Evolutionary conservation across 2,113 vertebrate genomes (phyloP).

Genomic region (Nestor notabilis): DNA sequence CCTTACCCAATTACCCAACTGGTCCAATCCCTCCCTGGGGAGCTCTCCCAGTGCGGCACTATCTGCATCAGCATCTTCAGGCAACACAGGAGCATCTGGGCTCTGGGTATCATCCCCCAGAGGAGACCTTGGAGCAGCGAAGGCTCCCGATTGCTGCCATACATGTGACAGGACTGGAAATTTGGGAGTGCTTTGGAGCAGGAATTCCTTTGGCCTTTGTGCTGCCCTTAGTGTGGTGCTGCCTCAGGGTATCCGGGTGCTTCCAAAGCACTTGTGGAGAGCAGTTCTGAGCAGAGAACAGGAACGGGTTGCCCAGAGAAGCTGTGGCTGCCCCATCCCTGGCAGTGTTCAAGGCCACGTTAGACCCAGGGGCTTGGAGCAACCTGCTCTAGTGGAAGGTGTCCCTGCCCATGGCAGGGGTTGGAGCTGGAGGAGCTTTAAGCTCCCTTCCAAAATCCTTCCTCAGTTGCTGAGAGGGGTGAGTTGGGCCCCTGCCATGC

Average conservation of each 20-base stretch:
- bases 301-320: not conserved
- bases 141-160: not conserved
- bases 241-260: not conserved
- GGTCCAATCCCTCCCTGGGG: not conserved
- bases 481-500: not conserved
- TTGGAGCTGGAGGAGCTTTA: too few species aligned
- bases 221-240: not conserved
- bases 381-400: not conserved
- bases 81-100: not conserved
- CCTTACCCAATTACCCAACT: not conserved
- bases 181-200: not conserved
- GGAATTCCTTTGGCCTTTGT: not conserved
- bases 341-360: not conserved
- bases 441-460: too few species aligned
- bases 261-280: fast-evolving
- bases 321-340: not conserved
- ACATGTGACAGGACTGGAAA: fast-evolving
- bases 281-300: not conserved
- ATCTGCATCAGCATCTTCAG: not conserved
- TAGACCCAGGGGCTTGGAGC: not conserved
- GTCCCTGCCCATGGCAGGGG: not conserved
- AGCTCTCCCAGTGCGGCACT: not conserved
- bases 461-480: too few species aligned
- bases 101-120: fast-evolving
- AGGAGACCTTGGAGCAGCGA: not conserved